Evolutionary conservation across 1,140 invertebrate species (phyloP).

Genomic region (Cherax destructor): DNA sequence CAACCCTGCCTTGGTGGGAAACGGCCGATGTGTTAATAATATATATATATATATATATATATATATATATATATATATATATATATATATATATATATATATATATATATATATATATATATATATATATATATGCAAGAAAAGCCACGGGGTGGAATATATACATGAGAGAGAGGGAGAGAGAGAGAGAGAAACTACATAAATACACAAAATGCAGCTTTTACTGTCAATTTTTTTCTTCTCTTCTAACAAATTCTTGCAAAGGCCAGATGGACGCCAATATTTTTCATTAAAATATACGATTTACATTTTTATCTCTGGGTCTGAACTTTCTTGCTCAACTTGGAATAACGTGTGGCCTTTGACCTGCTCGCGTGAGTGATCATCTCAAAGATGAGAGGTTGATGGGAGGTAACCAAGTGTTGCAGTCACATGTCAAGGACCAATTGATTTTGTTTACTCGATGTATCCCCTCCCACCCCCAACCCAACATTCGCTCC

Average conservation of each 20-base stretch:
- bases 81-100: too few relatives aligned
- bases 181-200: neutral
- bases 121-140: too few relatives aligned
- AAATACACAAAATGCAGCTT: too few relatives aligned
- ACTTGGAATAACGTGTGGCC: conserved; percentile 8
- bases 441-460: conserved; percentile 9
- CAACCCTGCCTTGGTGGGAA: too few relatives aligned
- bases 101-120: too few relatives aligned
- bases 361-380: neutral
- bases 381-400: conserved; percentile 5
- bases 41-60: too few relatives aligned
- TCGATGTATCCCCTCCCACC: neutral
- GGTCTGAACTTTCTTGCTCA: neutral
- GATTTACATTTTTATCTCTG: neutral
- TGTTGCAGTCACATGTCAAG: conserved; percentile 30
- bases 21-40: too few relatives aligned
- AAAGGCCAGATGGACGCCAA: neutral
- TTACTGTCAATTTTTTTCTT: too few relatives aligned
- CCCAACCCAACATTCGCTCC: too few relatives aligned
- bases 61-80: too few relatives aligned
- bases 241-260: neutral
- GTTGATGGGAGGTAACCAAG: conserved; percentile 20
- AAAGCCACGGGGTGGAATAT: too few relatives aligned
- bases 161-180: neutral
- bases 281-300: neutral